phyloP scores from a whole-genome alignment of 2,113 vertebrate genomes.

The Pteropus alecto region DNA sequence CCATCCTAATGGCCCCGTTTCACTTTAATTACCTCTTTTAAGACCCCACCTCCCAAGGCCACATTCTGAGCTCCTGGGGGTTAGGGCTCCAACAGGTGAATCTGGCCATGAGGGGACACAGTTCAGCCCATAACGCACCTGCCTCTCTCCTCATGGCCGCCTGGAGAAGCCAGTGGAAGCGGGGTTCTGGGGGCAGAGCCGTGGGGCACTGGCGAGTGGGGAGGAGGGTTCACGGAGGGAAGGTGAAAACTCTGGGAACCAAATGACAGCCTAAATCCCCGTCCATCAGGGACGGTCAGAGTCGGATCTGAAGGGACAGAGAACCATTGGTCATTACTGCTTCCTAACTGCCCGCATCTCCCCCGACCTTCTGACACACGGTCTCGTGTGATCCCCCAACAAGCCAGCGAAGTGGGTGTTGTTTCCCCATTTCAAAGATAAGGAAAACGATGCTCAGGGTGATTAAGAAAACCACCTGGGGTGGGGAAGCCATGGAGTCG shows the following conservation, averaged over 20 bases:
- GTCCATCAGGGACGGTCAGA: fast-evolving
- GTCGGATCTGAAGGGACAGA: not conserved
- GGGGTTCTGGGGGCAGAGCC: not conserved
- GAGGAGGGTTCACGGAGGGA: not conserved
- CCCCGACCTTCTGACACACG: not conserved
- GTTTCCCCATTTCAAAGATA: not conserved
- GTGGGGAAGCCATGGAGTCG: not conserved
- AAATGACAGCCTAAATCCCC: not conserved
- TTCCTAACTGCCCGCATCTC: too few relatives aligned
- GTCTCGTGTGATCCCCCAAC: not conserved
- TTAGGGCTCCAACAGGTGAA: not conserved
- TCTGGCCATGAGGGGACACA: not conserved
- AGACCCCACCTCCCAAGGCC: not conserved
- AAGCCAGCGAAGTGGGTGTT: not conserved
- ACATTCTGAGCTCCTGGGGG: not conserved
- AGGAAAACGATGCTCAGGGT: not conserved
- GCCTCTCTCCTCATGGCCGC: not conserved
- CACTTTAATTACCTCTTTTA: not conserved
- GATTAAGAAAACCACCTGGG: not conserved
- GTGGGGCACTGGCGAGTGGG: too few relatives aligned
- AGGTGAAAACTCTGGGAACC: not conserved
- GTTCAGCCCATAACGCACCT: not conserved
- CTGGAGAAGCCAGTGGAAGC: not conserved
- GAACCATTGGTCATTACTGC: too few relatives aligned
- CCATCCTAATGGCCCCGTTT: not conserved